These are phyloP conservation scores for Oncorhynchus gorbuscha DNA, from an alignment of 2,113 vertebrate genomes.

Conservation along the genomic window DNA sequence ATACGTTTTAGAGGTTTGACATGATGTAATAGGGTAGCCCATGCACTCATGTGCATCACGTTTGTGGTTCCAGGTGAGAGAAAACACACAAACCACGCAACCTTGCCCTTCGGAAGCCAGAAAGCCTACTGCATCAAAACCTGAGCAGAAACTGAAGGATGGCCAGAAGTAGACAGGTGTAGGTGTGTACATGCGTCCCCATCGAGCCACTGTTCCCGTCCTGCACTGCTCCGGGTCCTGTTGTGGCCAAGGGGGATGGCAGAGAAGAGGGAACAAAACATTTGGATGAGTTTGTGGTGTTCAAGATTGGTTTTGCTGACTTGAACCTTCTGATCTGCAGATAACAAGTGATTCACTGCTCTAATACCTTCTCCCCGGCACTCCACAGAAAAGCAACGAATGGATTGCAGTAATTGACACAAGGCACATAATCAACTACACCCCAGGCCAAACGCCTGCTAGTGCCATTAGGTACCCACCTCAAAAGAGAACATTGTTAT, in stretches of 20 bases:
- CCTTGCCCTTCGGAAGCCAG: conserved; percentile 11
- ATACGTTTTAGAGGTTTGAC: conserved; percentile 45
- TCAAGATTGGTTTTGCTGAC: not conserved
- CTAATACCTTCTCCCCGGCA: not conserved
- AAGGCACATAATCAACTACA: not conserved
- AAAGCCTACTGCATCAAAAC: conserved; percentile 78
- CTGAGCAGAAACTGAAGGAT: conserved; percentile 78
- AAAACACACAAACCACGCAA: conserved; percentile 33
- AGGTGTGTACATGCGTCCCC: conserved; percentile 62
- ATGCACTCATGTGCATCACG: conserved; percentile 61
- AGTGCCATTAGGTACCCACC: no score
- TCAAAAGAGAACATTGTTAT: no score
- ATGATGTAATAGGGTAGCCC: conserved; percentile 49
- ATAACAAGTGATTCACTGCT: conserved; percentile 3
- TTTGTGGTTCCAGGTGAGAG: conserved; percentile 55
- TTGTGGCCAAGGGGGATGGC: not conserved
- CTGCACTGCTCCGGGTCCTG: conserved; percentile 89
- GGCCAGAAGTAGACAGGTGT: conserved; percentile 77
- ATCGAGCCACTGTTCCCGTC: conserved; percentile 83
- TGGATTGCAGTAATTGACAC: no score
- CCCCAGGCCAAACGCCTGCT: not conserved
- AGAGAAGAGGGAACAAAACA: conserved; percentile 11
- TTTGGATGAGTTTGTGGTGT: conserved; percentile 1
- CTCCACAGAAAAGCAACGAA: not conserved
- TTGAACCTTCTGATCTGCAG: not conserved